Percentiles rank a stretch among this genome's conserved stretches.
phyloP scores from a whole-genome alignment of 2,888 invertebrate genomes.

The Autographa pulchrina region DNA sequence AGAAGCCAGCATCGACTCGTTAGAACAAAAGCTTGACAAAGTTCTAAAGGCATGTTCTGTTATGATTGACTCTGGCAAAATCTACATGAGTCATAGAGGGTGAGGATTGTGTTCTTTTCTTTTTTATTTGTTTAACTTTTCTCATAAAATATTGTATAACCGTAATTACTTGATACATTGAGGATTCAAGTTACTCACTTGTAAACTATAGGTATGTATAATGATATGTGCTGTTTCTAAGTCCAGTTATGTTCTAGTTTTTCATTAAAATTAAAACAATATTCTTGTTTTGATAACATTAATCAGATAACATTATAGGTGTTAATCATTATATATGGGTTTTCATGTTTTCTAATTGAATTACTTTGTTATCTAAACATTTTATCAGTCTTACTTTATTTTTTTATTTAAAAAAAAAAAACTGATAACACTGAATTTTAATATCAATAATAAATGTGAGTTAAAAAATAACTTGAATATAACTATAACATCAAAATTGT shows the following conservation, averaged over 20 bases:
- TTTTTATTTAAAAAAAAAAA: background rate
- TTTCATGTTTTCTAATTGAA: background rate
- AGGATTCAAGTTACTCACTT: slow-evolving; percentile 27
- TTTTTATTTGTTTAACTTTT: slow-evolving; percentile 54
- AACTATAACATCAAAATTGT: background rate
- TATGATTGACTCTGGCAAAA: slow-evolving; percentile 98
- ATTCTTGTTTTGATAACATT: slow-evolving; percentile 13
- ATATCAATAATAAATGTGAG: background rate
- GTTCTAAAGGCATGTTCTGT: slow-evolving; percentile 96
- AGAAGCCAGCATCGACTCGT: slow-evolving; percentile 95
- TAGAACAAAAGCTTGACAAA: slow-evolving; percentile 97
- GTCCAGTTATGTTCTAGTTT: slow-evolving; percentile 30
- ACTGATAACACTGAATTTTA: background rate
- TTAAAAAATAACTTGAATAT: background rate
- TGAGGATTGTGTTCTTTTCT: slow-evolving; percentile 80
- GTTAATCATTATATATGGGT: background rate
- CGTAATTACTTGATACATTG: slow-evolving; percentile 28
- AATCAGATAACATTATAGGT: background rate
- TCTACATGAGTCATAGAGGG: slow-evolving; percentile 97
- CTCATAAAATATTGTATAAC: slow-evolving; percentile 32
- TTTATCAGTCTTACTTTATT: background rate
- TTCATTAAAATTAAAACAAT: slow-evolving; percentile 13
- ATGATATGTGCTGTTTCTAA: slow-evolving; percentile 14
- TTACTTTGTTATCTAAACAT: background rate
- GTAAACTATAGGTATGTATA: slow-evolving; percentile 8